Conservation (phyloP, 2,113 vertebrate genomes). For the Columba livia region DNA sequence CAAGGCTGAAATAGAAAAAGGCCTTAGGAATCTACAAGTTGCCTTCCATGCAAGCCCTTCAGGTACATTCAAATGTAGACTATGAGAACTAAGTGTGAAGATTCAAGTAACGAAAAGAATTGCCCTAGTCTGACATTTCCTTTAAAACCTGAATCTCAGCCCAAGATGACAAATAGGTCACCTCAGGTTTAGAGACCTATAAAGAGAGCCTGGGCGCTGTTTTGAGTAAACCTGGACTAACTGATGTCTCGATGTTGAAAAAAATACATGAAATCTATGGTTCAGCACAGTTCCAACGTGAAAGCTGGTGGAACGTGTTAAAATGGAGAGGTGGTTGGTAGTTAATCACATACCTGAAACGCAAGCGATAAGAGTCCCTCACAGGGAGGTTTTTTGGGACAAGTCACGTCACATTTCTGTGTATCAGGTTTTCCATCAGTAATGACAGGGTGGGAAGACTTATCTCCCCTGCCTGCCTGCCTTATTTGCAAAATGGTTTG, state of each 20-base stretch:
- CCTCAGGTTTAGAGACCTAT: background rate
- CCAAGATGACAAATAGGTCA: background rate
- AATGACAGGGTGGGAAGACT: conserved; percentile 24
- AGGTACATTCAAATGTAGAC: background rate
- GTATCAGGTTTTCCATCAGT: conserved; percentile 16
- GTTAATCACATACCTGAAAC: background rate
- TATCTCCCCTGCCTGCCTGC: background rate
- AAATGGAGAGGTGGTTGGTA: background rate
- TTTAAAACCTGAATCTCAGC: conserved; percentile 7
- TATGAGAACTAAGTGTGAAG: background rate
- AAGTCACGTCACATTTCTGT: conserved; percentile 10
- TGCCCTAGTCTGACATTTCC: background rate
- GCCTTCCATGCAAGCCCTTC: background rate
- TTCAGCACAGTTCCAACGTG: background rate
- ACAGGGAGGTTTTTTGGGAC: background rate
- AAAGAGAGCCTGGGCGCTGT: background rate
- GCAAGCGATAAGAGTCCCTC: background rate
- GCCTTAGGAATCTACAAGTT: background rate
- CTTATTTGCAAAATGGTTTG: background rate
- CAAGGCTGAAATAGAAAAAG: background rate
- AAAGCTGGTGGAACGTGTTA: background rate
- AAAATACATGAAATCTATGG: background rate
- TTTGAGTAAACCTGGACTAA: background rate
- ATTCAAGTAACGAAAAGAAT: background rate
- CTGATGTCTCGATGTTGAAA: background rate